Conservation (phyloP, 1,140 invertebrate genomes). For the Elymnias hypermnestra region DNA sequence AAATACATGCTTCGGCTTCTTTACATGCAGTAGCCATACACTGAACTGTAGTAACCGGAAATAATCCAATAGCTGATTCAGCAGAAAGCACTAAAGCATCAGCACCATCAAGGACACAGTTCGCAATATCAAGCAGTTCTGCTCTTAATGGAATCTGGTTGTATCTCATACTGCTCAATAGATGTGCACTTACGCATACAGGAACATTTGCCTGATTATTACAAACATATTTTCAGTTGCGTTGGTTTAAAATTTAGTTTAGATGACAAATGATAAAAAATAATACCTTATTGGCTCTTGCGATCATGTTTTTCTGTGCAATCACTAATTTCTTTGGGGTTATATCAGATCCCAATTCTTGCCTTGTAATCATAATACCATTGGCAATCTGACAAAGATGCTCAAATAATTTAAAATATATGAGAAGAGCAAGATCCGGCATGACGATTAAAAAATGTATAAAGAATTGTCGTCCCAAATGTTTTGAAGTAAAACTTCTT, state of each 20-base stretch:
- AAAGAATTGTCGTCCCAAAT: too few species aligned
- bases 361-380: conserved; percentile 86
- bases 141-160: conserved; percentile 82
- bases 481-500: too few species aligned
- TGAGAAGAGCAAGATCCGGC: too few species aligned
- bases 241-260: too few species aligned
- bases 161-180: conserved; percentile 57
- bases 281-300: conserved; percentile 82
- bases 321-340: conserved; percentile 91
- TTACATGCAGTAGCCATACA: conserved; percentile 83
- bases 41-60: conserved; percentile 80
- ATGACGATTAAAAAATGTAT: too few species aligned
- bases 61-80: conserved; percentile 84
- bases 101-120: conserved; percentile 86
- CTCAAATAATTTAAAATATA: too few species aligned
- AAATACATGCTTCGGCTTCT: conserved; percentile 90
- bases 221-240: too few species aligned
- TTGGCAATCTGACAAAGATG: conserved; percentile 79
- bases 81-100: conserved; percentile 86
- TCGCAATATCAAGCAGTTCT: conserved; percentile 85
- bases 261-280: too few species aligned
- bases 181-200: conserved; percentile 47
- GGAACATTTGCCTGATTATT: conserved; percentile 61
- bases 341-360: conserved; percentile 86
- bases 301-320: conserved; percentile 90